Conservation (phyloP, 2,113 vertebrate species). For the Eudyptes chrysolophus region DNA sequence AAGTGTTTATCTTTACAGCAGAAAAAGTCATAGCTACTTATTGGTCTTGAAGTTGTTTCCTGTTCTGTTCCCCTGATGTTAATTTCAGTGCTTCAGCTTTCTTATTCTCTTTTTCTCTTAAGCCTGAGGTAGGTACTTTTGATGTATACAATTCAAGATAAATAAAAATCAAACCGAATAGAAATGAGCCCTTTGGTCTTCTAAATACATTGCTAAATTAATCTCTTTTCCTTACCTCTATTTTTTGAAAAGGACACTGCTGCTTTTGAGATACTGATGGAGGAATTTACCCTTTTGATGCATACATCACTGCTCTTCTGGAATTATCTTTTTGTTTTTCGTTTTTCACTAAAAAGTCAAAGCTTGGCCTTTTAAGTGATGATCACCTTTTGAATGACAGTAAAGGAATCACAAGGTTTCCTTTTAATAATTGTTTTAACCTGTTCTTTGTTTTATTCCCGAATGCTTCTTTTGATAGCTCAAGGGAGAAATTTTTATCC, state of each 20-base stretch:
- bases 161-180: constrained; percentile 32
- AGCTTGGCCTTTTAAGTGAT: neutral
- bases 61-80: constrained; percentile 3
- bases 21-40: constrained; percentile 50
- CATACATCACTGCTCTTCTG: neutral
- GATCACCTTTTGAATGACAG: neutral
- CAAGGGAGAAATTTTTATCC: neutral
- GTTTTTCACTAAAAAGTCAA: neutral
- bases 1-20: constrained; percentile 58
- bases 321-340: neutral
- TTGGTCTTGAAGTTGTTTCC: constrained; percentile 43
- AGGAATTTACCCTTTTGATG: neutral
- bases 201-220: constrained; percentile 2
- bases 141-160: constrained; percentile 18
- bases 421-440: neutral
- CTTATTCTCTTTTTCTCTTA: neutral
- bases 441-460: neutral
- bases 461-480: neutral
- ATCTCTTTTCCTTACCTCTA: neutral
- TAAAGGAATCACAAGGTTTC: neutral
- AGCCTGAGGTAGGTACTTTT: neutral
- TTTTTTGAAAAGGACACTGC: neutral
- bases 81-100: neutral
- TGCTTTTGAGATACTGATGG: neutral
- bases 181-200: constrained; percentile 20